Conservation (phyloP, 2,888 invertebrate genomes). For the Colostygia pectinataria region DNA sequence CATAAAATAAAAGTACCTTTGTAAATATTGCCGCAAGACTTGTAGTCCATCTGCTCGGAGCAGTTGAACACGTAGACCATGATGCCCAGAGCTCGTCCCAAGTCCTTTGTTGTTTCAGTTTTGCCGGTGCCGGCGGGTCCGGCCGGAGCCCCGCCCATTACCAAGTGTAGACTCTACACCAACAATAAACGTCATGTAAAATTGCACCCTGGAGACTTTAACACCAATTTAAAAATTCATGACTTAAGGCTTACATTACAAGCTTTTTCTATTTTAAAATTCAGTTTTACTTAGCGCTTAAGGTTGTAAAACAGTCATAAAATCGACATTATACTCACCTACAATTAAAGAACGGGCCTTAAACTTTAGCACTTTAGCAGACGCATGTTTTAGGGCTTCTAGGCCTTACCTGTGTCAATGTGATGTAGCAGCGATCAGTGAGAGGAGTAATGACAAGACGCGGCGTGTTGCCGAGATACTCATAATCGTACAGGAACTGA, state of each 20-base stretch:
- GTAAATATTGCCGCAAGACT: constrained; percentile 96
- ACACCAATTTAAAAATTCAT: no score
- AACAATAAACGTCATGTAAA: not conserved
- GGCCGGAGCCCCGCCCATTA: constrained; percentile 98
- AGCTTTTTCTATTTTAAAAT: no score
- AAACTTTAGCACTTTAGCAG: no score
- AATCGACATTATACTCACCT: no score
- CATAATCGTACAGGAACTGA: constrained; percentile 94
- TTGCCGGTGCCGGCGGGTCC: constrained; percentile 98
- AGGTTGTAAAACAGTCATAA: no score
- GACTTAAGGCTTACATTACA: no score
- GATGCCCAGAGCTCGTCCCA: constrained; percentile 95
- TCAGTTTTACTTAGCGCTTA: no score
- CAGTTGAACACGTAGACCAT: constrained; percentile 99
- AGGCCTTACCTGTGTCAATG: constrained; percentile 88
- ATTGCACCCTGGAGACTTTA: no score
- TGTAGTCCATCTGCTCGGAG: constrained; percentile 98
- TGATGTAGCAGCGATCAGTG: constrained; percentile 98
- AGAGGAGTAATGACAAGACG: constrained; percentile 96
- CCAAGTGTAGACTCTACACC: constrained; percentile 90
- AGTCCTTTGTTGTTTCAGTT: constrained; percentile 98
- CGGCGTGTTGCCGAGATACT: constrained; percentile 97
- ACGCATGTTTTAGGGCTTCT: not conserved
- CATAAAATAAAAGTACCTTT: constrained; percentile 82
- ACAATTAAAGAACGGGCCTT: no score